phyloP scores from a whole-genome alignment of 2,888 invertebrate genomes.

The Zele albiditarsus region DNA sequence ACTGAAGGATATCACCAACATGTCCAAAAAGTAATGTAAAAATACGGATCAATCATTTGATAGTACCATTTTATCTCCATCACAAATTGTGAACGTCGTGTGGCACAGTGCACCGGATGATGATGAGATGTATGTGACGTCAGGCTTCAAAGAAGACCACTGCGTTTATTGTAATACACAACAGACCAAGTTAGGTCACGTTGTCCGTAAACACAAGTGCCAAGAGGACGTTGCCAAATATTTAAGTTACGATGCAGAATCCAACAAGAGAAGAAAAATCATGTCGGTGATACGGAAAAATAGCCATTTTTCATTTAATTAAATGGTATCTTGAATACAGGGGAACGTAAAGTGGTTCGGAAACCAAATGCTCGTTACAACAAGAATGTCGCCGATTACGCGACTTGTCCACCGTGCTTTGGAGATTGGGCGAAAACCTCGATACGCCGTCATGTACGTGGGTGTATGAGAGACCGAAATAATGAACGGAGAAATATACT shows the following conservation, averaged over 20 bases:
- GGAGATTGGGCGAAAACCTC: slow-evolving; percentile 35
- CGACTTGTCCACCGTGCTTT: slow-evolving; percentile 37
- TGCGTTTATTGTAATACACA: slow-evolving; percentile 43
- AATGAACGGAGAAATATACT: background rate
- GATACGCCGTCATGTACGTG: slow-evolving; percentile 31
- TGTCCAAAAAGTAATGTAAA: no score
- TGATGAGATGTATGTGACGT: no score
- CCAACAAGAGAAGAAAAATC: slow-evolving; percentile 36
- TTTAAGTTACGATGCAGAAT: no score
- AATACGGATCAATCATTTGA: no score
- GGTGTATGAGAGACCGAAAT: slow-evolving; percentile 18
- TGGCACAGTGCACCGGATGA: no score
- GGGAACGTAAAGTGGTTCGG: no score
- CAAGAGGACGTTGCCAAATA: no score
- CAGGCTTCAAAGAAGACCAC: slow-evolving; percentile 32
- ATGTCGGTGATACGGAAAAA: slow-evolving; percentile 42
- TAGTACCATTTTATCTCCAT: no score
- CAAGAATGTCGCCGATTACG: slow-evolving; percentile 24
- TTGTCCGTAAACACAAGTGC: slow-evolving; percentile 36
- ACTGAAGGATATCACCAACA: no score
- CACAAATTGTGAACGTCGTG: no score
- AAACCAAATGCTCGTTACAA: no score
- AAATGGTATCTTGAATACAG: no score
- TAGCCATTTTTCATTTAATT: background rate
- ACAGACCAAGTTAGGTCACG: slow-evolving; percentile 44